Conservation (phyloP, 1,140 invertebrate species). For the Protaetia brevitarsis region DNA sequence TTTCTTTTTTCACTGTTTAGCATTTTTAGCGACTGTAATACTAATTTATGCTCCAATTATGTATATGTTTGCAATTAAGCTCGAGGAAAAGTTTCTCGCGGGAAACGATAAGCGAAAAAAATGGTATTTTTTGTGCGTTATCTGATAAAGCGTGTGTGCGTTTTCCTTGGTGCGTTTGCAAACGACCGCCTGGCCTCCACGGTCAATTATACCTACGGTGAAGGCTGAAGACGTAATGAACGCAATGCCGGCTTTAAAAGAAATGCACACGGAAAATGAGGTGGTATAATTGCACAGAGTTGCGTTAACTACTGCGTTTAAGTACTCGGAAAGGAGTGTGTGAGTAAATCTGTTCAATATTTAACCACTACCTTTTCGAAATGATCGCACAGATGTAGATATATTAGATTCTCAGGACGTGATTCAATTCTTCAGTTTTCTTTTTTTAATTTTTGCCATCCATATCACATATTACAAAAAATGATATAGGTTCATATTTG, state of each 20-base stretch:
- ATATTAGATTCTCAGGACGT: too few species aligned
- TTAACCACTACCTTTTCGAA: too few species aligned
- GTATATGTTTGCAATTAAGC: background rate
- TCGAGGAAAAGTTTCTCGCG: background rate
- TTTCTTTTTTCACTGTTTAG: background rate
- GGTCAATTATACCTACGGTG: background rate
- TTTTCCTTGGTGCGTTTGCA: background rate
- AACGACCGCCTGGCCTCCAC: background rate
- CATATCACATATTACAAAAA: too few species aligned
- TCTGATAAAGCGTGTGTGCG: background rate
- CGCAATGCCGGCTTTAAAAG: background rate
- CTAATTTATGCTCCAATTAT: slow-evolving; percentile 1
- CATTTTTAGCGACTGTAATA: background rate
- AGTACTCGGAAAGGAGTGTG: too few species aligned
- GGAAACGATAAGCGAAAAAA: background rate
- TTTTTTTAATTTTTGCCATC: too few species aligned
- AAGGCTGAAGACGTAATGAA: background rate
- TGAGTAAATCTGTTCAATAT: too few species aligned
- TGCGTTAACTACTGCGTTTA: too few species aligned
- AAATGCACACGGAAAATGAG: background rate
- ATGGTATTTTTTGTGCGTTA: background rate
- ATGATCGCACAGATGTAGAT: too few species aligned
- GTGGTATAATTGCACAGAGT: background rate
- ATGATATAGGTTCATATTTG: too few species aligned
- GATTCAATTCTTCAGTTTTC: too few species aligned